Conservation (phyloP, 2,888 invertebrate genomes). For the Ctenicera cuprea region DNA sequence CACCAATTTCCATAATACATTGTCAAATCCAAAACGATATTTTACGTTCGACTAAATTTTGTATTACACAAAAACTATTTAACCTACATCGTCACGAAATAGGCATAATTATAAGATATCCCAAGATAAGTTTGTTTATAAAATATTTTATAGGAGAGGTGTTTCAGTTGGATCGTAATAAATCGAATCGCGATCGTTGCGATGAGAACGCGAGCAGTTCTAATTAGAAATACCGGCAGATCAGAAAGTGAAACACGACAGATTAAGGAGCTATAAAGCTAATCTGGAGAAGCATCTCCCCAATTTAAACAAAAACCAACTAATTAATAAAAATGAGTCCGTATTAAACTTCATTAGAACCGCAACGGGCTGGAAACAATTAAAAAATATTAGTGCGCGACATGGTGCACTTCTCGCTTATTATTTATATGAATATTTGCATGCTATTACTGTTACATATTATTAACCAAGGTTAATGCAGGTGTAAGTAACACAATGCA, state of each 20-base stretch:
- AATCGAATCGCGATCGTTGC: conserved; percentile 42
- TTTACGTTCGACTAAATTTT: too few species aligned
- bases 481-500: not conserved
- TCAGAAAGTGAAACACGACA: conserved; percentile 47
- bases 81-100: too few species aligned
- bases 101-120: too few species aligned
- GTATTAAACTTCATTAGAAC: conserved; percentile 52
- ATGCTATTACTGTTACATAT: conserved; percentile 21
- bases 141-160: conserved; percentile 27
- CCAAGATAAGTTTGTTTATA: conserved; percentile 15
- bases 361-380: conserved; percentile 52
- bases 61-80: too few species aligned
- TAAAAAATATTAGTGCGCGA: conserved; percentile 44
- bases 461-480: not conserved
- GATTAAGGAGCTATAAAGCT: conserved; percentile 40
- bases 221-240: conserved; percentile 44
- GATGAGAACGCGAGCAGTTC: conserved; percentile 36
- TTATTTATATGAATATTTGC: conserved; percentile 32
- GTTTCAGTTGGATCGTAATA: conserved; percentile 37
- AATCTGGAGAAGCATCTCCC: conserved; percentile 50
- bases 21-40: too few species aligned
- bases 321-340: conserved; percentile 54
- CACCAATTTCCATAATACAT: too few species aligned
- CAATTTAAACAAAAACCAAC: conserved; percentile 49
- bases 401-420: conserved; percentile 25